Base-by-base conservation (phyloP, 2,888 invertebrate species). In the Drosophila macrospina region DNA sequence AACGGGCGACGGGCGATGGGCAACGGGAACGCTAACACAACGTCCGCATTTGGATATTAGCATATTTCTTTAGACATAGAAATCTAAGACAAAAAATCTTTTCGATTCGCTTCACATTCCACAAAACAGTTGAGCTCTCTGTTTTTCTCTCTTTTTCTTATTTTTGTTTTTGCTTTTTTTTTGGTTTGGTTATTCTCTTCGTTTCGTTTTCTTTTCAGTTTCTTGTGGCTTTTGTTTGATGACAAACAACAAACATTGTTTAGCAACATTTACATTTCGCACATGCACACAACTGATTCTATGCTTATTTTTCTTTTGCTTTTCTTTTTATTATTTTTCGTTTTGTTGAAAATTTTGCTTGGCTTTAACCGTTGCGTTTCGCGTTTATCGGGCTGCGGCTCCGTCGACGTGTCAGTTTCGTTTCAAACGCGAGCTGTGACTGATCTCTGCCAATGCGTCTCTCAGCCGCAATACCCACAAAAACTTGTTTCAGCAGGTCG, bases 361-460 rank as follows among this genome's bases (percentile, higher is more conserved):
- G 63, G 66, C 69, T 69, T 71, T 63, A 65, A 75, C 65, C 64
- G 78, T 75, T 80, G 86, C 72, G 68, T 52, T 70, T 44, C 63
- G 65, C 48, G 37, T 13, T 45, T 16, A 20, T 36, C 50, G 28
- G 13, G 5, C 26, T 50, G 13, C 16, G 47, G 61, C 90, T 90
- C 77, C 87, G 55, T 55, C 34, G 86, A 90, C 90, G 91, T 91
- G 90, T 90, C 91, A 89, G 85, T 80, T 89, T 76, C 75, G 88
- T 86, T 87, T 57, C 74, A 79, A 90, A 75, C 89, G 90, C 90
- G 89, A 90, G 86, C 81, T 86, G 60, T 84, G 87, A 90, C 91
- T 75, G 65, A 45, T 13, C 41, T 24, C 63, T 90, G 90, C 76
- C 80, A 74, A 79, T 80, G 75, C 80, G 61, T 69, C 75, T 84